Evolutionary conservation across 2,113 vertebrate genomes (phyloP), one percentile per base, ranked within the genome.

Genomic region (Tonatia bakeri): DNA sequence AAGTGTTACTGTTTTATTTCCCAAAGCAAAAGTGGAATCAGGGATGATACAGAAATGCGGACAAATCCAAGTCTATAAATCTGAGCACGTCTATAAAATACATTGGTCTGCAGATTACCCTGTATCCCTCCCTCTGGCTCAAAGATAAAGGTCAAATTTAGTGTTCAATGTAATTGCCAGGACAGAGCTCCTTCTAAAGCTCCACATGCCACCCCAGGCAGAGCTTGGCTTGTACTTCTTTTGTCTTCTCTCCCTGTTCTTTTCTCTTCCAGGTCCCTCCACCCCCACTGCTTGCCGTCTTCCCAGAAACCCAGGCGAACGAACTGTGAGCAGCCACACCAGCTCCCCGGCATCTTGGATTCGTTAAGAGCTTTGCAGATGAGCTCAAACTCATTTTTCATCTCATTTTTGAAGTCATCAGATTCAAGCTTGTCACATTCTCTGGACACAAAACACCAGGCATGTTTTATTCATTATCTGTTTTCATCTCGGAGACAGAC

Each of bases 381-480:
- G 98, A 98, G 97, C 94, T 98, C 96, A 97, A 97, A 96, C 96
- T 97, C 98, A 40, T 98, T 98, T 98, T 98, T 98, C 97, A 98
- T 97, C 94, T 97, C 90, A 85, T 95, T 94, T 87, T 84, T 82
- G 82, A 91, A 91, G 97, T 96, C 96, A 56, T 85, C 86, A 93
- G 96, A 97, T 88, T 97, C 20, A 17, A 93, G 94, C 93, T 97
- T 96, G 97, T 98, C 98, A 98, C 98, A 97, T 97, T 97, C 97
- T 92, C 97, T 96, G 98, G 64, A 97, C 96, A 67, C 92, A 80
- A 90, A 98, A 77, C 94, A 86, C 79, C 96, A 85, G 77, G n/a
- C 98, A 98, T 98, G 97, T 98, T 98, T 98, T 98, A 98, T 97
- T 98, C 98, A 98, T 98, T 98, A 97, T 97, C 97, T 97, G 94